These are phyloP conservation scores for Sebastes nivosus DNA, from an alignment of 2,797 vertebrate genomes.

Conservation along the genomic window DNA sequence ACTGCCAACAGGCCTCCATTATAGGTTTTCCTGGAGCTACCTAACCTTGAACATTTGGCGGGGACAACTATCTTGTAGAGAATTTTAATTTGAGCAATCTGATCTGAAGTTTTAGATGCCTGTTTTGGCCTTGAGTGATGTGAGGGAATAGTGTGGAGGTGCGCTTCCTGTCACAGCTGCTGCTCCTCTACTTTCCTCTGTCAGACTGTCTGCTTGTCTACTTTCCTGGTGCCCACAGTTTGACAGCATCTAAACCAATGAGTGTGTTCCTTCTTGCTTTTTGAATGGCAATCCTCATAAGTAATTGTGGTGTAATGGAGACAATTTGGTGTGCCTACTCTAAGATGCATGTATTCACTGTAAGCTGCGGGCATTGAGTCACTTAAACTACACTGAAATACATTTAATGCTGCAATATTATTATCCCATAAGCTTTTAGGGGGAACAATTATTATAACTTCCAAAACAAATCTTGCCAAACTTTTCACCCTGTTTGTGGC, in stretches of 20 bases:
- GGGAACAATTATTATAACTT: slow-evolving; percentile 29
- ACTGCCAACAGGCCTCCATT: neutral
- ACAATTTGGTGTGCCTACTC: slow-evolving; percentile 25
- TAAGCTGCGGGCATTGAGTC: slow-evolving; percentile 3
- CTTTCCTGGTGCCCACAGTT: slow-evolving; percentile 15
- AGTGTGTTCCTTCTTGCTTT: slow-evolving; percentile 3
- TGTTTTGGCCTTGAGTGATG: slow-evolving; percentile 12
- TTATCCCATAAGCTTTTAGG: slow-evolving; percentile 38
- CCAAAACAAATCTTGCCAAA: slow-evolving; percentile 27
- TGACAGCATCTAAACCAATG: slow-evolving; percentile 24
- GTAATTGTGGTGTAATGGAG: slow-evolving; percentile 44
- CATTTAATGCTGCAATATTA: slow-evolving; percentile 30
- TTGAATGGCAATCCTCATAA: slow-evolving; percentile 23
- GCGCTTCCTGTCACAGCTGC: slow-evolving; percentile 24
- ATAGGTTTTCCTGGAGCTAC: neutral
- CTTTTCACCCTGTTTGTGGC: slow-evolving; percentile 10
- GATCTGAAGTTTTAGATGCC: neutral
- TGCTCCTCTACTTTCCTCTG: slow-evolving; percentile 11
- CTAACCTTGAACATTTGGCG: slow-evolving; percentile 36
- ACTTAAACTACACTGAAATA: slow-evolving; percentile 9
- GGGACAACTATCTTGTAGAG: neutral
- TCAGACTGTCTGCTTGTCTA: slow-evolving; percentile 28
- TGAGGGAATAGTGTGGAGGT: slow-evolving; percentile 2
- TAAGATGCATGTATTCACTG: slow-evolving; percentile 45
- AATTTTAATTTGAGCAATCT: slow-evolving; percentile 21